Base-by-base conservation (phyloP, 2,888 invertebrate genomes). In the Philereme vetulata region DNA sequence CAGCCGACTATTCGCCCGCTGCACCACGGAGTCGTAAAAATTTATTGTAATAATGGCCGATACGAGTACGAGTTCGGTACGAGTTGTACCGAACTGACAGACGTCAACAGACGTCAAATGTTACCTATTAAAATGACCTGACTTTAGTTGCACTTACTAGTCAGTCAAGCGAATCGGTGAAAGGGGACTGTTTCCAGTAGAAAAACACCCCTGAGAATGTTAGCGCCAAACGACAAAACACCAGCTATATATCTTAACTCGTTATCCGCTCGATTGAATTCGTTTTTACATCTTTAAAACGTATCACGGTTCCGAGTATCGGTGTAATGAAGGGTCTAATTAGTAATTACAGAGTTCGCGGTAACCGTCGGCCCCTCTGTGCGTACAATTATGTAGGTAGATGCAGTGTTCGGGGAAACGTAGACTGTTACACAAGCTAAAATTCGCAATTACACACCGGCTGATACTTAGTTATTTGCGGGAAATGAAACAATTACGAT, bases 301-400 rank as follows among this genome's bases (percentile, higher is more conserved):
- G 43, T 49, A 76, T 77, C 72, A 72, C 68, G 70, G 68, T 86
- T 87, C 87, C 70, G 57, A 75, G 87, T 85, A 86, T 51, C 62
- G 64, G 50, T 53, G 75, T 81, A 82, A 85, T 84, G 81, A 75
- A 74, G 76, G 77, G 69, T 72, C 76, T 85, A 86, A 88, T 88
- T 86, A 53, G 68, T 85, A 86, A 88, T 88, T 86, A 53, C 68
- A 62, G 71, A 63, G 73, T 86, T 86, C 86, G 82, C 72, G 68
- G 87, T 86, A 87, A 71, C 68, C 59, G 72, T 76, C 78, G 80
- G 84, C 69, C 70, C 70, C 76, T 80, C 77, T 80, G 76, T 77
- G 66, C 74, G 68, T 70, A 72, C 82, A 83, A 86, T 84, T 82
- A 79, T 77, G 65, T 63, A 64, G 75, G 75, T 73, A 76, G 80